phyloP scores from a whole-genome alignment of 2,113 vertebrate genomes.

The Labeo catla region DNA sequence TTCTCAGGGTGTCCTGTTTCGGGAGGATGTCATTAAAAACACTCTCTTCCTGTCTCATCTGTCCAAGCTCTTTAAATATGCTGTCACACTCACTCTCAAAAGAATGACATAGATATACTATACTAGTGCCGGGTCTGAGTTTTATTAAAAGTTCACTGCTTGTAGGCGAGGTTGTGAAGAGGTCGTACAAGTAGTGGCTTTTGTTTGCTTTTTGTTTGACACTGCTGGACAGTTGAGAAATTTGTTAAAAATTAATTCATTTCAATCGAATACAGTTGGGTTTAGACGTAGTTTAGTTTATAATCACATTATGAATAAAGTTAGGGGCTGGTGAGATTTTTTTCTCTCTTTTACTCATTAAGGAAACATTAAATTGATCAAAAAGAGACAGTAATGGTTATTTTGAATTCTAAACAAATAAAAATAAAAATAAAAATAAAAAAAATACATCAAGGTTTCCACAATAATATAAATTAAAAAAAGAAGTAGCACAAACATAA shows the following conservation, averaged over 20 bases:
- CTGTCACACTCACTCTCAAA: slow-evolving; percentile 8
- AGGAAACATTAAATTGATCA: too few species aligned
- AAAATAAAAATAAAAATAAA: too few species aligned
- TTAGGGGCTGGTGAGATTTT: too few species aligned
- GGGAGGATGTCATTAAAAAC: slow-evolving; percentile 44
- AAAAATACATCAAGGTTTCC: too few species aligned
- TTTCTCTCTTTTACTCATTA: too few species aligned
- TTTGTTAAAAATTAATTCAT: neutral
- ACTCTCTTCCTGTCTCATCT: slow-evolving; percentile 36
- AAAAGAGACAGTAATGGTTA: too few species aligned
- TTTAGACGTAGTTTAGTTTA: neutral
- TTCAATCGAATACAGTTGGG: neutral
- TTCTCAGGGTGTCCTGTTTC: slow-evolving; percentile 41
- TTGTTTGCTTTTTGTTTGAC: neutral
- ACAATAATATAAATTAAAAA: too few species aligned
- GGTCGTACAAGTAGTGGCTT: slow-evolving; percentile 1
- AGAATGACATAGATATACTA: slow-evolving; percentile 12
- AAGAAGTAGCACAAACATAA: too few species aligned
- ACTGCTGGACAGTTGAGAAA: neutral
- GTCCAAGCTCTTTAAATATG: slow-evolving; percentile 30
- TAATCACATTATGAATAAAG: too few species aligned
- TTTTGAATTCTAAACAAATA: too few species aligned
- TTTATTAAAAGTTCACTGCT: slow-evolving; percentile 5
- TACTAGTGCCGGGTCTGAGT: neutral
- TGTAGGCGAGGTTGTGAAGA: neutral